Evolutionary conservation across 2,888 invertebrate genomes (phyloP).

Genomic region (Ormyrus rosae): DNA sequence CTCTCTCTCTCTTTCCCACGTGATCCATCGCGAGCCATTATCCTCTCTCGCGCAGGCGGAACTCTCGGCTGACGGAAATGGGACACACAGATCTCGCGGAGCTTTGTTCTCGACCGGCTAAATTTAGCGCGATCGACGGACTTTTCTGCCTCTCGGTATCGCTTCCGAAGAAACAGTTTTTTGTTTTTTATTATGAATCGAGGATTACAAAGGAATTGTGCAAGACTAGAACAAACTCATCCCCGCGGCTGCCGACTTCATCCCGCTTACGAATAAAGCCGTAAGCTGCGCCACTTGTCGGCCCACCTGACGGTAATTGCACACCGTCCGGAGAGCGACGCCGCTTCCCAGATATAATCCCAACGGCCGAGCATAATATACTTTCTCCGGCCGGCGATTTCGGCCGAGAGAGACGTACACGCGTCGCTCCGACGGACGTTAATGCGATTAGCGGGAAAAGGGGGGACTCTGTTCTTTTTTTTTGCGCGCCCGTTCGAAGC

Average conservation of each 20-base stretch:
- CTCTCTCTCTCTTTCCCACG: constrained; percentile 42
- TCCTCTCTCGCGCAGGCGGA: not conserved
- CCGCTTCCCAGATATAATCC: too few species aligned
- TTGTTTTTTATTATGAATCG: not conserved
- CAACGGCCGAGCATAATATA: not conserved
- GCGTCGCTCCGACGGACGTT: constrained; percentile 43
- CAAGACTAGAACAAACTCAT: too few species aligned
- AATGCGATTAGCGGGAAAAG: constrained; percentile 51
- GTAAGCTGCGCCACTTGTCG: not conserved
- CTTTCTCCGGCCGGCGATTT: not conserved
- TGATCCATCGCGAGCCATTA: not conserved
- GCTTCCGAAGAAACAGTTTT: too few species aligned
- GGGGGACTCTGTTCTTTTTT: not conserved
- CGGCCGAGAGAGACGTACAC: constrained; percentile 26
- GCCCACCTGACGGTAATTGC: constrained; percentile 31
- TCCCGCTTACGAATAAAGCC: not conserved
- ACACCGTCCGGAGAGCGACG: too few species aligned
- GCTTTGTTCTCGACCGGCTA: too few species aligned
- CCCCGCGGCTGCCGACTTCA: too few species aligned
- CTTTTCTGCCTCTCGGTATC: too few species aligned
- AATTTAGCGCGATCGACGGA: too few species aligned
- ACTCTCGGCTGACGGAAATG: constrained; percentile 23
- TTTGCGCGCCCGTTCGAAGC: not conserved
- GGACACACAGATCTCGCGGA: not conserved
- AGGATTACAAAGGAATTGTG: not conserved